Evolutionary conservation across 2,113 vertebrate species (phyloP).

Genomic region (Talpa occidentalis): DNA sequence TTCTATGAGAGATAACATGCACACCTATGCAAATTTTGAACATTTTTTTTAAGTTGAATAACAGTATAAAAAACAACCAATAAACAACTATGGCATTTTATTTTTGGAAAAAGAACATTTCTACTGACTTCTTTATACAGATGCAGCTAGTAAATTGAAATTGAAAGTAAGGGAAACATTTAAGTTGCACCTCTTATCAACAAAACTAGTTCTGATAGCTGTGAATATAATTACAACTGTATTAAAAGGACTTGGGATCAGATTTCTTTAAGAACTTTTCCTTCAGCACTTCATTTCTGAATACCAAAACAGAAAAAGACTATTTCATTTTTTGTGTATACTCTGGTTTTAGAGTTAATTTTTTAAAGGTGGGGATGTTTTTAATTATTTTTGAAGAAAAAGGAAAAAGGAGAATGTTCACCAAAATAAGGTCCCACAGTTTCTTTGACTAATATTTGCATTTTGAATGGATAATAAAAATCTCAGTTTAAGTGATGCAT

Average conservation of each 20-base stretch:
- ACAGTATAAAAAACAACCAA: neutral
- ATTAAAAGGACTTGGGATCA: neutral
- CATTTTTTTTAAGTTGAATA: neutral
- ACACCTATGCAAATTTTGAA: neutral
- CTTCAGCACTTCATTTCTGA: neutral
- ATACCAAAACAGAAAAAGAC: neutral
- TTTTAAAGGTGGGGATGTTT: neutral
- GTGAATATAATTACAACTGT: neutral
- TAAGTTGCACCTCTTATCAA: neutral
- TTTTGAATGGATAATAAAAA: constrained; percentile 21
- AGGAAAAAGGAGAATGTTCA: neutral
- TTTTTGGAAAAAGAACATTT: neutral
- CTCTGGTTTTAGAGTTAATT: neutral
- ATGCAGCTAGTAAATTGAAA: neutral
- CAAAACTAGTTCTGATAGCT: neutral
- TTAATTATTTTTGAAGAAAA: neutral
- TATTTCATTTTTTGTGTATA: neutral
- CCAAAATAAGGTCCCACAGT: neutral
- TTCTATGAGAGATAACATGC: neutral
- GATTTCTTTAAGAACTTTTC: neutral
- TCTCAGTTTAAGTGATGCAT: neutral
- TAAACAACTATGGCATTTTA: neutral
- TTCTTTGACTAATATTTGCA: neutral
- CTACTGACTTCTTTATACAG: neutral
- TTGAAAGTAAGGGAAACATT: neutral